phyloP scores from a whole-genome alignment of 64 coral and sea anemone genomes.

The Stichodactyla mertensii region DNA sequence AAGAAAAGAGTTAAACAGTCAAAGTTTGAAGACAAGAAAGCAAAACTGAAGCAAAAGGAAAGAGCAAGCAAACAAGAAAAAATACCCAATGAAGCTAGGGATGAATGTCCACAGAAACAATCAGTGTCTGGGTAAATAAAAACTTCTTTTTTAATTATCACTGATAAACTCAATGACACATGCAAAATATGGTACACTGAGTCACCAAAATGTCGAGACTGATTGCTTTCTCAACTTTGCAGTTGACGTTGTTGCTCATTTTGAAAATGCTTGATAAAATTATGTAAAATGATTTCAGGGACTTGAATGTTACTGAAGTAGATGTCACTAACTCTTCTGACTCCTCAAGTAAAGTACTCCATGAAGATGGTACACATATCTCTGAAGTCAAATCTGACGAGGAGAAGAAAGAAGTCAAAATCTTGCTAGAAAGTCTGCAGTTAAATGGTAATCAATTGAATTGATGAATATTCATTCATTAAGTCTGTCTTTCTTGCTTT shows the following conservation, averaged over 20 bases:
- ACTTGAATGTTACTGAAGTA: not conserved
- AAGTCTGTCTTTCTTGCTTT: too few relatives aligned
- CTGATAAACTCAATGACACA: too few relatives aligned
- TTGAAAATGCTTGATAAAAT: too few relatives aligned
- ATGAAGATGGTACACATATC: not conserved
- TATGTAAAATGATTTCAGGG: not conserved
- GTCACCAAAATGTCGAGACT: too few relatives aligned
- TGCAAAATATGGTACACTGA: too few relatives aligned
- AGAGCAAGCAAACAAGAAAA: not conserved
- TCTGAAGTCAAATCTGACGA: not conserved
- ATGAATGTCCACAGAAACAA: not conserved
- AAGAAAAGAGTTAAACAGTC: constrained; percentile 31
- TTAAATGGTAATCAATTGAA: not conserved
- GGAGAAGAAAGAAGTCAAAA: not conserved
- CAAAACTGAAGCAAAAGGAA: not conserved
- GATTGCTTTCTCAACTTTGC: too few relatives aligned
- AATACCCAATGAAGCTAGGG: not conserved
- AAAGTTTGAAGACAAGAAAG: constrained; percentile 2
- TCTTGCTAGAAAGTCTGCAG: not conserved
- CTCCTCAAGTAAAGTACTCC: not conserved
- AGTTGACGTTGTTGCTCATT: too few relatives aligned
- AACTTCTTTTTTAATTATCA: too few relatives aligned
- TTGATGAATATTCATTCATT: too few relatives aligned
- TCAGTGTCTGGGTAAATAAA: not conserved
- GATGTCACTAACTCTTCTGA: not conserved